Evolutionary conservation across 1,140 invertebrate species (phyloP).

Genomic region (Thereuonema tuberculata): DNA sequence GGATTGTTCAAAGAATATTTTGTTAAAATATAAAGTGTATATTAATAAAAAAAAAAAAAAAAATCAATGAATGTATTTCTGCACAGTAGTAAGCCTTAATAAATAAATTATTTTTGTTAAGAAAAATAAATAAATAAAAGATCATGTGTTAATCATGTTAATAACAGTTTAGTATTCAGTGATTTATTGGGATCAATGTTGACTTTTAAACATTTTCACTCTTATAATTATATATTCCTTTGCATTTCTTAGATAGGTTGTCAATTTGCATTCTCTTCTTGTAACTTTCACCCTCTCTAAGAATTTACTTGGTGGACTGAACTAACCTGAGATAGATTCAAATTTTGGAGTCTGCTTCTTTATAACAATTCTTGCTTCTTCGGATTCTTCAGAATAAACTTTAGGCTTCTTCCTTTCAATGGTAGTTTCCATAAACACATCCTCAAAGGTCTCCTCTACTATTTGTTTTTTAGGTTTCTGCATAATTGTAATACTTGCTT

Average conservation of each 20-base stretch:
- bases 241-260: neutral
- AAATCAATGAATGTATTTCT: too few relatives aligned
- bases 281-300: too few relatives aligned
- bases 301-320: too few relatives aligned
- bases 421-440: conserved; percentile 20
- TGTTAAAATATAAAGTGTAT: too few relatives aligned
- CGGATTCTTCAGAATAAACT: conserved; percentile 25
- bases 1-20: too few relatives aligned
- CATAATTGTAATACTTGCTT: conserved; percentile 8
- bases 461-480: conserved; percentile 5
- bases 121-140: too few relatives aligned
- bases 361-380: conserved; percentile 25
- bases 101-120: too few relatives aligned
- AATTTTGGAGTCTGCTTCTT: neutral
- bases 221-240: conserved; percentile 1
- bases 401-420: conserved; percentile 19
- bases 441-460: conserved; percentile 16
- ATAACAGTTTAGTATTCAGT: neutral
- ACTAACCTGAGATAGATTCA: neutral
- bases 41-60: too few relatives aligned
- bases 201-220: neutral
- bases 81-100: too few relatives aligned
- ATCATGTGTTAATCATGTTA: too few relatives aligned
- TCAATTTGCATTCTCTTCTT: neutral
- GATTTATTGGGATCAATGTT: neutral